Evolutionary conservation across 2,888 invertebrate genomes (phyloP), one percentile per base, ranked within the genome.

Genomic region (Apodemia duryi): DNA sequence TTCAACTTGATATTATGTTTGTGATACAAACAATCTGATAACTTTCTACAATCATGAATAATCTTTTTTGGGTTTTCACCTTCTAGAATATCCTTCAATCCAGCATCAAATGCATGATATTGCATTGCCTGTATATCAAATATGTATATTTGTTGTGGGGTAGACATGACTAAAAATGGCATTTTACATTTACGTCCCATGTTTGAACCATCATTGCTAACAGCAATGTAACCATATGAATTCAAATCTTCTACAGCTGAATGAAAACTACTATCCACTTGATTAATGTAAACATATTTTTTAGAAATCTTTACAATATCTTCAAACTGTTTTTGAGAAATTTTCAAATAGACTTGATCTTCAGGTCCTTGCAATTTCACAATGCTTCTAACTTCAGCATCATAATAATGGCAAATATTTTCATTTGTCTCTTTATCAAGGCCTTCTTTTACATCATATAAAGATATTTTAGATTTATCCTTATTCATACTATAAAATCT

Each of bases 1-100:
- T 84, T 80, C 64, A 94, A 77, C 72, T 89, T 86, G 11, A 94
- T 88, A 77, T 88, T 84, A 77, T 93, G 94, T 73, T 93, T 92
- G 75, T 94, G 93, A 77, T 85, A 91, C 62, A 94, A 80, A 71
- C 93, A 92, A 74, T 94, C 94, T 0, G 94, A 92, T 66, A 93
- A 75, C 70, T 88, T 86, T 67, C 94, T 85, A 70, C 93, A 93
- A 74, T 94, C 93, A 83, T 94, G 94, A 43, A 93, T 84, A 70
- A 94, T 93, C 83, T 94, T 93, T 66, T 91, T 87, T 41, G 92
- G 87, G 63, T 72, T 75, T 46, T 84, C 84, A 80, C 84, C 83
- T 73, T 91, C 88, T 64, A 93, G 79, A 5, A 93, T 71, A 61
- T 87, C 81, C 70, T 85, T 88, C 6, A 94, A 75, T 2, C 93